Conservation (phyloP, 1,140 invertebrate species). For the Ruditapes philippinarum region DNA sequence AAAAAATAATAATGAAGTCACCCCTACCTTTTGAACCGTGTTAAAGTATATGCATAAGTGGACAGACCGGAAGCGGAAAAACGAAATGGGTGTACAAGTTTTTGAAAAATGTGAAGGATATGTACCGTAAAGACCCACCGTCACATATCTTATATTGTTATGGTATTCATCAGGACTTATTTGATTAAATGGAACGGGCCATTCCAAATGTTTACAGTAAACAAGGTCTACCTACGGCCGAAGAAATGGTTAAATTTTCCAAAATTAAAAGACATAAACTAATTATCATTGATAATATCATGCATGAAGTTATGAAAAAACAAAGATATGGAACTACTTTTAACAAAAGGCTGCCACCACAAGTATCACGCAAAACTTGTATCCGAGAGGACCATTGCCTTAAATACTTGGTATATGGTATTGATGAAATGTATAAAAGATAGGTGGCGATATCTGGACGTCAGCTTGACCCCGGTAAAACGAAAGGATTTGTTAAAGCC, state of each 20-base stretch:
- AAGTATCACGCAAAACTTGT: conserved; percentile 39
- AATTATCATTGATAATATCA: conserved; percentile 52
- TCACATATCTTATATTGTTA: background rate
- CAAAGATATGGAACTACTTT: conserved; percentile 42
- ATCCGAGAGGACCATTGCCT: background rate
- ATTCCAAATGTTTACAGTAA: background rate
- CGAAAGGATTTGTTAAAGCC: background rate
- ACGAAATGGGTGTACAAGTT: background rate
- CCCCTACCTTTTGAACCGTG: background rate
- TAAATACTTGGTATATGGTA: too few species aligned
- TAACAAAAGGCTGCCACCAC: conserved; percentile 55
- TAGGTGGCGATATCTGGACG: background rate
- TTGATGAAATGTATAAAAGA: background rate
- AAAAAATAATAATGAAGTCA: background rate
- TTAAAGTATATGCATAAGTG: background rate
- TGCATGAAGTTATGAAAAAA: background rate
- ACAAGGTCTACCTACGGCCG: background rate
- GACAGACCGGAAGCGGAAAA: background rate
- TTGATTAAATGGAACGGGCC: background rate
- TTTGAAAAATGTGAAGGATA: background rate
- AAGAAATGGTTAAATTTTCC: background rate
- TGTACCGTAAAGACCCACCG: background rate
- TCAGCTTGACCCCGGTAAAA: conserved; percentile 35
- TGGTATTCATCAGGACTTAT: conserved; percentile 43
- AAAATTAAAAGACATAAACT: background rate